phyloP scores from a whole-genome alignment of 1,140 invertebrate genomes.

The Apolygus lucorum region DNA sequence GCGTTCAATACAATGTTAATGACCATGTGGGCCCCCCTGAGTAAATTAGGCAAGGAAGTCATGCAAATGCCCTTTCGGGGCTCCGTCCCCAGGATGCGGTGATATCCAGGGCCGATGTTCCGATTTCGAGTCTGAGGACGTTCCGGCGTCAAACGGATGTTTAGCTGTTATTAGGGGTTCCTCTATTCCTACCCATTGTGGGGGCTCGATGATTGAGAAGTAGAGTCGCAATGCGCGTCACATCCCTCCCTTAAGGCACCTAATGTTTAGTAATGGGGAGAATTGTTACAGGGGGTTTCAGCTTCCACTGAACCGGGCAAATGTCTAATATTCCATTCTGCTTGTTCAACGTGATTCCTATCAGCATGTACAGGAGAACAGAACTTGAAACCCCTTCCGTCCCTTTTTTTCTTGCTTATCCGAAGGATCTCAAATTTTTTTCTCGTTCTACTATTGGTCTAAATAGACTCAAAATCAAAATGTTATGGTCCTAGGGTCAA shows the following conservation, averaged over 20 bases:
- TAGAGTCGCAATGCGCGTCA: not conserved
- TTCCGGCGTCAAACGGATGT: slow-evolving; percentile 16
- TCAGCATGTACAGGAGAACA: too few species aligned
- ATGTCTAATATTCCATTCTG: too few species aligned
- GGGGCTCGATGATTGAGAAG: not conserved
- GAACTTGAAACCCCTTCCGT: too few species aligned
- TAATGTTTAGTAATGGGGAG: not conserved
- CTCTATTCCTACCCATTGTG: not conserved
- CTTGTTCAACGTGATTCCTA: too few species aligned
- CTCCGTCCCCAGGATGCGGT: not conserved
- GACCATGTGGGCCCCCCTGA: slow-evolving; percentile 1
- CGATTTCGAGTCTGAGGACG: not conserved
- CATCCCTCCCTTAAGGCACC: not conserved
- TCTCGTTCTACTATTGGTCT: too few species aligned
- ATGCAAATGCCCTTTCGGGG: not conserved
- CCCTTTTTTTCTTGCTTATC: too few species aligned
- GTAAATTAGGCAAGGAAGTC: slow-evolving; percentile 13
- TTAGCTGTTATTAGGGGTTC: not conserved
- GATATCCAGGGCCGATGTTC: not conserved
- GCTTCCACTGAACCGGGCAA: too few species aligned
- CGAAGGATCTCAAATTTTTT: too few species aligned
- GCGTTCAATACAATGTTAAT: slow-evolving; percentile 10
- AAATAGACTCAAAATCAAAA: too few species aligned
- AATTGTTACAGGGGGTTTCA: not conserved
- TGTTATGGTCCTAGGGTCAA: too few species aligned